Conservation (phyloP, 2,797 vertebrate species). For the Natrix natrix region DNA sequence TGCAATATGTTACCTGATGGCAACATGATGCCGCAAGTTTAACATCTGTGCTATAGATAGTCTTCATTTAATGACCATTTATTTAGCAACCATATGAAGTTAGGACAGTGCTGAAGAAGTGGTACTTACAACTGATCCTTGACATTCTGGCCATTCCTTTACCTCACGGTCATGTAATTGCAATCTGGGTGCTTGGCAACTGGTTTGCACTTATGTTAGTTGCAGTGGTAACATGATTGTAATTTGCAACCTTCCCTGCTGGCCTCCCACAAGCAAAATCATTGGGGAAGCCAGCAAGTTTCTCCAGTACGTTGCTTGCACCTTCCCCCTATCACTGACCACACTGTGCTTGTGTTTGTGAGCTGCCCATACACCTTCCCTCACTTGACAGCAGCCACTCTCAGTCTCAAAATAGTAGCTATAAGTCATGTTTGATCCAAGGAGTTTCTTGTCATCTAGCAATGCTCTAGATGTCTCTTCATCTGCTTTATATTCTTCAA, state of each 20-base stretch:
- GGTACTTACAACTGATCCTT: not conserved
- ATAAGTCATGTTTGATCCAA: not conserved
- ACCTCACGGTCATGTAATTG: not conserved
- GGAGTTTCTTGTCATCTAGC: not conserved
- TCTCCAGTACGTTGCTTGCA: not conserved
- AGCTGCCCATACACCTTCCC: not conserved
- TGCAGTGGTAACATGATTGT: not conserved
- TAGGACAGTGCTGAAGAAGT: not conserved
- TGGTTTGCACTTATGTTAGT: not conserved
- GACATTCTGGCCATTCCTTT: not conserved
- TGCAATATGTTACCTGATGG: too few relatives aligned
- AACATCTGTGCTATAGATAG: not conserved
- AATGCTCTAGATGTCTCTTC: not conserved
- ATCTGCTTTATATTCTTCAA: not conserved
- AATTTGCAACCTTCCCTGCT: not conserved
- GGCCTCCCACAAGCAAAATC: not conserved
- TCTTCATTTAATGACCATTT: not conserved
- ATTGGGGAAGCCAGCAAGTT: not conserved
- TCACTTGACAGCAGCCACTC: not conserved
- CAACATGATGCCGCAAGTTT: too few relatives aligned
- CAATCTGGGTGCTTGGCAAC: not conserved
- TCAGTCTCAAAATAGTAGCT: not conserved
- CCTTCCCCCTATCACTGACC: too few relatives aligned
- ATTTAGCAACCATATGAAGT: not conserved
- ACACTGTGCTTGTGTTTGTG: not conserved